phyloP scores from a whole-genome alignment of 2,888 invertebrate genomes.

The Lamellibrachia satsuma region DNA sequence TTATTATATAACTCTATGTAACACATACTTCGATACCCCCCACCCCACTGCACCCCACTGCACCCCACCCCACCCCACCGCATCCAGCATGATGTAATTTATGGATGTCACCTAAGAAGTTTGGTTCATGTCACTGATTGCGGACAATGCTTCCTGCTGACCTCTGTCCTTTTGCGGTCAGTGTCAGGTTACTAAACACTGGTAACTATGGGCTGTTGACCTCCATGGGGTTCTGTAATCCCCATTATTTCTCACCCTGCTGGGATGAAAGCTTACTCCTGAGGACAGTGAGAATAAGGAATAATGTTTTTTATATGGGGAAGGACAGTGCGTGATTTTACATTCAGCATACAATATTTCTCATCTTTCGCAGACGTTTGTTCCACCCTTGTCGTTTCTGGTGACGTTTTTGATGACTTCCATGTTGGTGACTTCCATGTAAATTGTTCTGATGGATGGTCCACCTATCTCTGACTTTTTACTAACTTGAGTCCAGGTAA shows the following conservation, averaged over 20 bases:
- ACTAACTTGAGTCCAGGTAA: too few relatives aligned
- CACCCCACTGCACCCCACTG: too few relatives aligned
- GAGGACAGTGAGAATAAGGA: background rate
- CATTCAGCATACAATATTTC: background rate
- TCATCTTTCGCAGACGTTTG: too few relatives aligned
- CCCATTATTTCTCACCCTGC: background rate
- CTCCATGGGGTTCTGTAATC: background rate
- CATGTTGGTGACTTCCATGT: too few relatives aligned
- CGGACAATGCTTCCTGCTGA: background rate
- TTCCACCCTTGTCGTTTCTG: too few relatives aligned
- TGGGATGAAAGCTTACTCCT: background rate
- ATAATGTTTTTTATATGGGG: background rate
- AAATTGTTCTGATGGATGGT: too few relatives aligned
- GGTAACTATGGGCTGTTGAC: background rate
- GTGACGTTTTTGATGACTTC: too few relatives aligned
- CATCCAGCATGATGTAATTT: too few relatives aligned
- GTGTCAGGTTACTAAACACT: background rate
- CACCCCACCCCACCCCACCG: too few relatives aligned
- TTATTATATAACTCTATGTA: too few relatives aligned
- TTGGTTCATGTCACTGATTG: background rate
- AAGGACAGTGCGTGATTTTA: background rate
- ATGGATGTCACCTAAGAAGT: background rate
- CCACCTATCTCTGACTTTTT: too few relatives aligned
- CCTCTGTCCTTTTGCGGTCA: background rate
- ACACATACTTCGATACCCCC: too few relatives aligned